phyloP scores from a whole-genome alignment of 2,113 vertebrate species.

The Montifringilla adamsi region DNA sequence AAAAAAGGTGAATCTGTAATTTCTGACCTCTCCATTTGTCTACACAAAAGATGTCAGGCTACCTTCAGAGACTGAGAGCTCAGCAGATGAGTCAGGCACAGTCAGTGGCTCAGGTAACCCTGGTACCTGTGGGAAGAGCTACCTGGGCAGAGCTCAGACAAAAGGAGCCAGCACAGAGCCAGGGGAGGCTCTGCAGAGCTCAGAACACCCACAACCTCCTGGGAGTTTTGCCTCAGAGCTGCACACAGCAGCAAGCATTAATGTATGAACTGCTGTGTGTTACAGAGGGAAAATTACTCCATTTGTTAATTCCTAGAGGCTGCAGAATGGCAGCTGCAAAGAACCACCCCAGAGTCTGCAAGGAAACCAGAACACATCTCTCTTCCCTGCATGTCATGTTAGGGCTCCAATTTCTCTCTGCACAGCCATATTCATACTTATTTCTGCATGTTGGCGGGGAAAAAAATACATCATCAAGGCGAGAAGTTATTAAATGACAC shows the following conservation, averaged over 20 bases:
- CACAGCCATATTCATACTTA: neutral
- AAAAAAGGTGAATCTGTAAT: neutral
- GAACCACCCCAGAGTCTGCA: neutral
- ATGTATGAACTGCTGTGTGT: neutral
- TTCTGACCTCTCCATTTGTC: neutral
- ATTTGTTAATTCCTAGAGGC: neutral
- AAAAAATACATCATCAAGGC: neutral
- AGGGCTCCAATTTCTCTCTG: neutral
- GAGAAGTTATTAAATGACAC: neutral
- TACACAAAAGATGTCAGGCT: neutral
- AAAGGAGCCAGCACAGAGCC: neutral
- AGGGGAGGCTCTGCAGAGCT: neutral
- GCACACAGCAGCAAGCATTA: neutral
- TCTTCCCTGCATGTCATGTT: neutral
- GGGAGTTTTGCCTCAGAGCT: neutral
- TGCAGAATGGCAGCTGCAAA: neutral
- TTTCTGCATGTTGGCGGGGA: neutral
- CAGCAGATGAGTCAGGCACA: neutral
- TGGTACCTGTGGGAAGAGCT: neutral
- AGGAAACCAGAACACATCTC: neutral
- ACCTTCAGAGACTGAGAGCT: neutral
- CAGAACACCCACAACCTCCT: neutral
- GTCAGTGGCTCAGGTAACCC: neutral
- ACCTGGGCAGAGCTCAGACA: neutral
- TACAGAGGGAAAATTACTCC: neutral